Base-by-base conservation (phyloP, 2,888 invertebrate species). In the Gerris lacustris region DNA sequence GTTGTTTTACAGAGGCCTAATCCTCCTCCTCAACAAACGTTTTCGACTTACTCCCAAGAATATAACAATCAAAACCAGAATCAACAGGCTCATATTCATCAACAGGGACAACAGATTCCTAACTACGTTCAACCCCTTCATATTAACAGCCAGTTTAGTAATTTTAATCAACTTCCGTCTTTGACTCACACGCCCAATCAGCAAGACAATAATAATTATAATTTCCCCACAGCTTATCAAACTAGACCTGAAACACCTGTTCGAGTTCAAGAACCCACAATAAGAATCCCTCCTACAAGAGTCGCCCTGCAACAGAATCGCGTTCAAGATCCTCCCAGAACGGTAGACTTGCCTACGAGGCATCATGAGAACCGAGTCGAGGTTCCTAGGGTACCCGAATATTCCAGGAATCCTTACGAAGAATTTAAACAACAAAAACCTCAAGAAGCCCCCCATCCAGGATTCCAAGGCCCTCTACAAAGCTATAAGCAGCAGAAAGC, bases 241-340 rank as follows among this genome's bases (percentile, higher is more conserved):
- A 75, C 76, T 68, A 73, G 74, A 15, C 74, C 73, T 68, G 73
- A 74, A 69, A 75, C 74, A 47, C 74, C 74, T 55, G 74, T 75
- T 69, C 79, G 80, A 76, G 80, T 80, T 75, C 80, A 79, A 76
- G 79, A 78, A 63, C 69, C 74, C 18, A 62, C 76, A 9, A 31
- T 9, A 9, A 7, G 17, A 18, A 18, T 31, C 11, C 17, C 64
- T 31, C 64, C 64, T n/a, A 64, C 64, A 9, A 64, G 31, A 18
- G 64, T 64, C 9, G 18, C 64, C 18, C 18, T 17, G 2, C 55
- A 55, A 15, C 55, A 11, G 9, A 55, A 9, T 55, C 17, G 64
- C 1, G 11, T 18, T 7, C 31, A n/a, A 18, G 18, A 64, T n/a
- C 64, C 64, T 9, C 17, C 11, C 7, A 64, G 64, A 18, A 11